Percentiles rank a stretch among this genome's conserved stretches.
These are phyloP conservation scores for Peribatodes rhomboidaria DNA, from an alignment of 2,888 invertebrate genomes.

Conservation along the genomic window DNA sequence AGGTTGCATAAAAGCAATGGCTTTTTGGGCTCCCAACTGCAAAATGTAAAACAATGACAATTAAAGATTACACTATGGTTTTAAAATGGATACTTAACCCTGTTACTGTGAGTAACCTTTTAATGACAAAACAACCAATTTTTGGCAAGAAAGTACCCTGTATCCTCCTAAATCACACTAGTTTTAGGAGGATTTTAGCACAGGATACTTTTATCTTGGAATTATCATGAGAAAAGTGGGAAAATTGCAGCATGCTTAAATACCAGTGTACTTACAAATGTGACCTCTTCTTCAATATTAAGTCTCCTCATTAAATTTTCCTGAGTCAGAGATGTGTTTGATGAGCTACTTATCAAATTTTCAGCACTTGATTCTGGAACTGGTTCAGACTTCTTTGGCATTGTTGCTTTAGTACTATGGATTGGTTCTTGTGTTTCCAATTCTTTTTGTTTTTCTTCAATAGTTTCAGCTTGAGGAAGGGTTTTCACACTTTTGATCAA, in stretches of 20 bases:
- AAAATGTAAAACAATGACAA: constrained; percentile 50
- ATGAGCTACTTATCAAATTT: constrained; percentile 37
- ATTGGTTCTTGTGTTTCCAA: constrained; percentile 11
- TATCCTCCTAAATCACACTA: too few relatives aligned
- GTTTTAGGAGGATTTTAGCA: too few relatives aligned
- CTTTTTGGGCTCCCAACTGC: constrained; percentile 91
- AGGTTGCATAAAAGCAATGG: constrained; percentile 90
- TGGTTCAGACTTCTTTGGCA: constrained; percentile 33
- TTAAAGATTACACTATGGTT: too few relatives aligned
- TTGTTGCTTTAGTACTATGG: constrained; percentile 29
- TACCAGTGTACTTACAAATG: constrained; percentile 67
- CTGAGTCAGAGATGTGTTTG: constrained; percentile 54
- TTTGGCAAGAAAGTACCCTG: too few relatives aligned
- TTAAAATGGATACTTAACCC: neutral
- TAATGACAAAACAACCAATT: too few relatives aligned
- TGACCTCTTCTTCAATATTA: constrained; percentile 80
- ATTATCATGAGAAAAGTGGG: neutral
- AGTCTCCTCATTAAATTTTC: constrained; percentile 74
- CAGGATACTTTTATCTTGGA: neutral
- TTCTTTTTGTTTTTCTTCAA: constrained; percentile 32
- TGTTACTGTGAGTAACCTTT: neutral
- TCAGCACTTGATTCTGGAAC: constrained; percentile 25
- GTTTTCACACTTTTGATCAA: constrained; percentile 53
- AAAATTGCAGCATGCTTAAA: neutral
- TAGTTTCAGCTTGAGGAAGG: constrained; percentile 23